These are phyloP conservation scores for Synanthedon tipuliformis DNA, from an alignment of 2,888 invertebrate species.

Conservation along the genomic window DNA sequence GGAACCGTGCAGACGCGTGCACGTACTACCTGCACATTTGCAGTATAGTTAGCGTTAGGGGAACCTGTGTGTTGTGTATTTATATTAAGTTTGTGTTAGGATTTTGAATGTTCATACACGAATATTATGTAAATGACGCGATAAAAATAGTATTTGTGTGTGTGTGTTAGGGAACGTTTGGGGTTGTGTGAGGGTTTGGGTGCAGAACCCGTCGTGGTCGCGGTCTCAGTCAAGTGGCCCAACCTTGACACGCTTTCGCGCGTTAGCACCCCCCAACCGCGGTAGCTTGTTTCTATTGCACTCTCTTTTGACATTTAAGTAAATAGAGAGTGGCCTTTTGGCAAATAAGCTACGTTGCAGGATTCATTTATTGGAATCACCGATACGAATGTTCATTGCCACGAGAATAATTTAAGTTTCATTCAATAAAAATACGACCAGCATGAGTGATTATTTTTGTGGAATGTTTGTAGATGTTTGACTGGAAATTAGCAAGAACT, in stretches of 20 bases:
- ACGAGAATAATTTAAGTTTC: too few relatives aligned
- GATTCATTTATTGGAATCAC: neutral
- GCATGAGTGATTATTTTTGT: too few relatives aligned
- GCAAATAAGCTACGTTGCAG: conserved; percentile 26
- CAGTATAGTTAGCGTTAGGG: conserved; percentile 10
- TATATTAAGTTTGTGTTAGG: conserved; percentile 10
- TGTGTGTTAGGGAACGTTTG: conserved; percentile 15
- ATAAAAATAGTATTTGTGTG: conserved; percentile 10
- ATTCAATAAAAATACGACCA: too few relatives aligned
- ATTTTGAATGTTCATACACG: conserved; percentile 5
- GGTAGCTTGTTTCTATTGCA: conserved; percentile 51
- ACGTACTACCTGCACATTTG: conserved; percentile 16
- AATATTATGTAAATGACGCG: neutral
- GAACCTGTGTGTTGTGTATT: neutral
- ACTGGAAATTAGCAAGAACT: neutral
- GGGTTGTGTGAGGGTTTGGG: conserved; percentile 28
- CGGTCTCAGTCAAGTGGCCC: conserved; percentile 44
- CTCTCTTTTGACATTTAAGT: conserved; percentile 57
- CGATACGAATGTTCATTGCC: too few relatives aligned
- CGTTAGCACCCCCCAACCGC: conserved; percentile 44
- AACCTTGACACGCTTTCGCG: conserved; percentile 68
- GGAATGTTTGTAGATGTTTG: too few relatives aligned
- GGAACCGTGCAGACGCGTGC: conserved; percentile 24
- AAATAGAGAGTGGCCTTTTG: conserved; percentile 35
- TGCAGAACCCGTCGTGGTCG: conserved; percentile 44